Base-by-base conservation (phyloP, 2,888 invertebrate genomes). In the Perithous albicinctus region DNA sequence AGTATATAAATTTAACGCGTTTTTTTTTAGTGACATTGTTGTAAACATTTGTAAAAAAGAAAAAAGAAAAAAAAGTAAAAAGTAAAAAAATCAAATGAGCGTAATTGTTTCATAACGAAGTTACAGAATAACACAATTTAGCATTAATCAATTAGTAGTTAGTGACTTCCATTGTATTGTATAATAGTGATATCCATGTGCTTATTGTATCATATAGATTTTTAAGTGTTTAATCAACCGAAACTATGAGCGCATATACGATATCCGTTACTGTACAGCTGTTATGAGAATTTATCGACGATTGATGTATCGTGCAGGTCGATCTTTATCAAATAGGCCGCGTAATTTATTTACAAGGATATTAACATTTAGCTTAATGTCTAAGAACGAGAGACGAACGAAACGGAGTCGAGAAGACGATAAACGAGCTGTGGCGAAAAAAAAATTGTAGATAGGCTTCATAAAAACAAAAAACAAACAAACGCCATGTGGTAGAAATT, bases 181-280 rank as follows among this genome's bases (percentile, higher is more conserved):
- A 90, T 89, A 88, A 89, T 90, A 91, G 88, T 87, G 87, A 89
- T 90, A 90, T 89, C 86, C 87, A 89, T 89, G 90, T 91, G 91
- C 91, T 92, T 91, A 90, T 88, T 91, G 89, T 91, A 91, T 89
- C 89, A 90, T 90, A 80, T 90, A 89, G 88, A 90, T 88, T 87
- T 88, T 87, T 89, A 89, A 89, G 86, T 89, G 87, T 90, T 88
- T 89, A 86, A 84, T 85, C 84, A 84, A 59, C 15, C 32, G 59
- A 84, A 86, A 84, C 70, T 85, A 85, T 86, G 79, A 88, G 87
- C 85, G 85, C 87, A 84, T 87, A 87, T 86, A 85, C 84, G 87
- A 87, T 86, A 86, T 85, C 78, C 86, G 85, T 89, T 90, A 87
- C 87, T 90, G 88, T 89, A 90, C 89, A 89, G 88, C 86, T 87